Percentiles rank a stretch among this genome's conserved stretches.
These are phyloP conservation scores for Lagodon rhomboides DNA, from an alignment of 2,797 vertebrate species.

Conservation along the genomic window DNA sequence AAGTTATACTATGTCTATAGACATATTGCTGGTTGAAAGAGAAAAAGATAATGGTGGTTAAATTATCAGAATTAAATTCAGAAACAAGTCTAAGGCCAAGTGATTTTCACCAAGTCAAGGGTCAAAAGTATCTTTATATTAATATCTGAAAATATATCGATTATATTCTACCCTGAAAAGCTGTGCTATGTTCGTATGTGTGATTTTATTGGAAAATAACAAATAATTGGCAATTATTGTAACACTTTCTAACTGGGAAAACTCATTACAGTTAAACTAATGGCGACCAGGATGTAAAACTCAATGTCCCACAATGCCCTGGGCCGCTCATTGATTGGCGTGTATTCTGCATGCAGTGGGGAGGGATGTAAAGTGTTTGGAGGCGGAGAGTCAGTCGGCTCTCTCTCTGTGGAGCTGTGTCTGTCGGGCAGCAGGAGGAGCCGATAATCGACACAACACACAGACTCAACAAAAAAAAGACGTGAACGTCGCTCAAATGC, in stretches of 20 bases:
- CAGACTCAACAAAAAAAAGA: constrained; percentile 62
- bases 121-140: no score
- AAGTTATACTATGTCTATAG: no score
- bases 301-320: constrained; percentile 74
- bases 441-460: constrained; percentile 60
- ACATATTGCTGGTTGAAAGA: no score
- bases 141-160: no score
- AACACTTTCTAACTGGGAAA: background rate
- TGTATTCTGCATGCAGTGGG: constrained; percentile 68
- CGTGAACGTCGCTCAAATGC: constrained; percentile 37
- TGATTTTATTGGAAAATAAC: background rate
- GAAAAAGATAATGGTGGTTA: no score
- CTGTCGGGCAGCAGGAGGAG: constrained; percentile 82
- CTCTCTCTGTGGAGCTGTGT: constrained; percentile 63
- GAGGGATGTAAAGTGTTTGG: constrained; percentile 68
- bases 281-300: constrained; percentile 49
- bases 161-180: no score
- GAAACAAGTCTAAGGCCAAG: no score
- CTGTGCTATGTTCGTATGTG: no score
- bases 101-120: no score
- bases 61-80: no score
- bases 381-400: constrained; percentile 80
- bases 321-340: constrained; percentile 47
- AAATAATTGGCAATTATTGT: background rate
- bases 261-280: constrained; percentile 4